These are phyloP conservation scores for Indicator indicator DNA, from an alignment of 2,113 vertebrate genomes.

Conservation along the genomic window DNA sequence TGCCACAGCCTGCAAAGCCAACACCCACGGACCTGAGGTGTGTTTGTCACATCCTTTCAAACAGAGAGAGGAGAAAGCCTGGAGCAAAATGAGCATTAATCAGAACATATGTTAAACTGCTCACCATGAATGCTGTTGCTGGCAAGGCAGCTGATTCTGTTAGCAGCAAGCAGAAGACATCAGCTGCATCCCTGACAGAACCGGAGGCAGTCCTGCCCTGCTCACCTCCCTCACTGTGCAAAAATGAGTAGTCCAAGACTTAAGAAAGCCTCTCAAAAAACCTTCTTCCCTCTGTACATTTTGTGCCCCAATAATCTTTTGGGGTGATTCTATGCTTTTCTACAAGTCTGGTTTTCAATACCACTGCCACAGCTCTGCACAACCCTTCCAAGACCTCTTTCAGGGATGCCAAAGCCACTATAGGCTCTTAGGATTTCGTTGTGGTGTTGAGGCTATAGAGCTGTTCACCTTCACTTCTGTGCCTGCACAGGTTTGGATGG, in stretches of 20 bases:
- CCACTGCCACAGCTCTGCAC: background rate
- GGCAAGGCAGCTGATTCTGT: background rate
- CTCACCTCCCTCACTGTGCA: accelerated
- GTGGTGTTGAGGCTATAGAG: background rate
- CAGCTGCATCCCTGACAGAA: background rate
- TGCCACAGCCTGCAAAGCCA: background rate
- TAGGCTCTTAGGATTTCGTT: background rate
- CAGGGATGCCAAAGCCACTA: too few relatives aligned
- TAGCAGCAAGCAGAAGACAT: background rate
- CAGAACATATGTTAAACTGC: background rate
- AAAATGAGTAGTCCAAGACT: background rate
- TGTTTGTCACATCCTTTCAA: background rate
- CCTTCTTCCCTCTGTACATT: background rate
- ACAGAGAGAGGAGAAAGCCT: background rate
- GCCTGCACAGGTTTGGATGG: background rate
- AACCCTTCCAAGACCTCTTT: background rate
- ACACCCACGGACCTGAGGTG: background rate
- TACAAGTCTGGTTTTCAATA: background rate
- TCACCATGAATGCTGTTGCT: background rate
- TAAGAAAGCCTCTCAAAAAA: background rate
- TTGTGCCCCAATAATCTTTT: background rate
- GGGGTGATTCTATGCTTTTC: background rate
- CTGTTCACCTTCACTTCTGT: background rate
- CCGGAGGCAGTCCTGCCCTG: background rate
- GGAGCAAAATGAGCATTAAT: background rate